Conservation (phyloP, 2,113 vertebrate species). For the Piaya cayana region DNA sequence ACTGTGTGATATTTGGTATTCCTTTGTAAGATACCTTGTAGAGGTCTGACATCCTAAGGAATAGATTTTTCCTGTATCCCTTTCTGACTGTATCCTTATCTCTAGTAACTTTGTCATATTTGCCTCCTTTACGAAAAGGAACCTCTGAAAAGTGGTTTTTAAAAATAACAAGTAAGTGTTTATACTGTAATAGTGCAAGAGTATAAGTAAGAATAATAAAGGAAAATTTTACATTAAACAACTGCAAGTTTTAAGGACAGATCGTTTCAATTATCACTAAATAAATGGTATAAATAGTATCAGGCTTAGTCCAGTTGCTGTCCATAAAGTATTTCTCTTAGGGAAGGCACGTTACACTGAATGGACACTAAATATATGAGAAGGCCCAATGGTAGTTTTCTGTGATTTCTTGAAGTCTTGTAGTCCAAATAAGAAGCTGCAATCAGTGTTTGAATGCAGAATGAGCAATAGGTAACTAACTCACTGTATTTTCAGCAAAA, state of each 20-base stretch:
- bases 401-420: not conserved
- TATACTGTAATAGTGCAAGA: not conserved
- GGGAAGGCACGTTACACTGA: not conserved
- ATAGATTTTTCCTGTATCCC: not conserved
- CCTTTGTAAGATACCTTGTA: not conserved
- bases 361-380: not conserved
- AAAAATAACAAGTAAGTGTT: not conserved
- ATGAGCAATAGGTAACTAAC: not conserved
- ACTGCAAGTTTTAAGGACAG: not conserved
- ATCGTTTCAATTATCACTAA: not conserved
- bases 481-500: not conserved
- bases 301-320: not conserved
- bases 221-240: not conserved
- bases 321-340: not conserved
- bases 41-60: not conserved
- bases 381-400: not conserved
- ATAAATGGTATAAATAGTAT: not conserved
- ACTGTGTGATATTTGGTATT: not conserved
- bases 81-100: not conserved
- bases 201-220: not conserved
- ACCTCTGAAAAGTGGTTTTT: not conserved
- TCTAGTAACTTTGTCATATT: not conserved
- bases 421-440: not conserved
- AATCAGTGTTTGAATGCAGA: not conserved
- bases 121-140: not conserved